Conservation (phyloP, 2,888 invertebrate genomes). For the Syrista parreyssii region DNA sequence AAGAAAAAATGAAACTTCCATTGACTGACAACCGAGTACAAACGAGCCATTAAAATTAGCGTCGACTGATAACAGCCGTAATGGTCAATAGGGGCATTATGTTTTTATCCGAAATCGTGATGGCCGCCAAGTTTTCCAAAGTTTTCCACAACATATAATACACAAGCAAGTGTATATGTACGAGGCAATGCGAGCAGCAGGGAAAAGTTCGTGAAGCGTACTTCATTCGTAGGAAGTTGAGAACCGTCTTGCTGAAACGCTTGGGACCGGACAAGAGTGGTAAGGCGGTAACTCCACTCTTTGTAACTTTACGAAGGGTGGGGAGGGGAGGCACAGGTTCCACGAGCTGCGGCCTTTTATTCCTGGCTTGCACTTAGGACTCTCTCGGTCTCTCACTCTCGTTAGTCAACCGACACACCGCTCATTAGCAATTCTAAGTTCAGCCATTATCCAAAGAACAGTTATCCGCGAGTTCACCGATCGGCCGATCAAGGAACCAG, state of each 20-base stretch:
- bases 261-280: neutral
- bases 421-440: constrained; percentile 9
- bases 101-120: neutral
- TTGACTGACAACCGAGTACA: neutral
- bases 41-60: neutral
- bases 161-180: neutral
- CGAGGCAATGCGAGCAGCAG: neutral
- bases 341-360: neutral
- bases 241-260: neutral
- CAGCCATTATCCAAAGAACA: constrained; percentile 3
- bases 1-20: neutral
- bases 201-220: neutral
- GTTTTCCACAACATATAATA: neutral
- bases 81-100: neutral
- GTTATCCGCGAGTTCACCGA: constrained; percentile 2
- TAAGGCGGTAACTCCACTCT: neutral
- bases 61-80: neutral
- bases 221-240: neutral
- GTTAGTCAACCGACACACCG: constrained; percentile 7
- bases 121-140: neutral
- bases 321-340: neutral
- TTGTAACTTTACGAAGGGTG: neutral
- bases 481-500: neutral
- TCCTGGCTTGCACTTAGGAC: neutral
- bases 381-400: constrained; percentile 5